Percentiles rank a stretch among this genome's conserved stretches.
Evolutionary conservation across 2,113 vertebrate genomes (phyloP).

Genomic region (Clarias macrocephalus): DNA sequence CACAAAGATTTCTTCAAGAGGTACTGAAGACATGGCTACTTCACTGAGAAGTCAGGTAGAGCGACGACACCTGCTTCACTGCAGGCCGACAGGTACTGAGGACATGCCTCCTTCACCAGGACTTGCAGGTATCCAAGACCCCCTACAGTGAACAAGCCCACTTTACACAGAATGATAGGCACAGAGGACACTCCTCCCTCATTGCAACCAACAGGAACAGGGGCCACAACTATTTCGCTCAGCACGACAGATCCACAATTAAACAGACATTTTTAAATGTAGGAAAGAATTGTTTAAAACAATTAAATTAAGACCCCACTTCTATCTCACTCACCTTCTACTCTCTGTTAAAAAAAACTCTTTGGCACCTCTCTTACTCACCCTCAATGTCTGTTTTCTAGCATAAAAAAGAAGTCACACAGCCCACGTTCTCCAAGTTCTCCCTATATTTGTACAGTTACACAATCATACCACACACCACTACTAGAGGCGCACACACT

Average conservation of each 20-base stretch:
- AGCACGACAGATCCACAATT: neutral
- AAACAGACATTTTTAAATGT: neutral
- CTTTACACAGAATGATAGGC: neutral
- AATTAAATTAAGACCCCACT: neutral
- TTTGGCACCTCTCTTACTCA: neutral
- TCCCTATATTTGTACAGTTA: neutral
- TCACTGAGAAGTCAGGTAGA: neutral
- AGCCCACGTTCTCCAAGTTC: constrained; percentile 12
- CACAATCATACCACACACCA: neutral
- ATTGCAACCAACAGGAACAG: neutral
- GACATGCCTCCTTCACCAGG: neutral
- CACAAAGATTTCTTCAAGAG: neutral
- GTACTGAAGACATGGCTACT: neutral
- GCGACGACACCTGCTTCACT: neutral
- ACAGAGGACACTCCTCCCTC: neutral
- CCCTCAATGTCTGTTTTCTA: neutral
- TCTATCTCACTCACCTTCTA: neutral
- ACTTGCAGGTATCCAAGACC: neutral
- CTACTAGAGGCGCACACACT: neutral
- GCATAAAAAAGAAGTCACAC: neutral
- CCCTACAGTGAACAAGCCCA: neutral
- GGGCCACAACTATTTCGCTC: neutral
- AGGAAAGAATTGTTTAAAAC: neutral
- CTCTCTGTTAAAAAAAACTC: neutral
- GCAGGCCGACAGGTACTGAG: neutral